A percentile compares a stretch with the other conserved stretches of the same genome.
Evolutionary conservation across 2,797 vertebrate genomes (phyloP).

Genomic region (Anguilla pacifica): DNA sequence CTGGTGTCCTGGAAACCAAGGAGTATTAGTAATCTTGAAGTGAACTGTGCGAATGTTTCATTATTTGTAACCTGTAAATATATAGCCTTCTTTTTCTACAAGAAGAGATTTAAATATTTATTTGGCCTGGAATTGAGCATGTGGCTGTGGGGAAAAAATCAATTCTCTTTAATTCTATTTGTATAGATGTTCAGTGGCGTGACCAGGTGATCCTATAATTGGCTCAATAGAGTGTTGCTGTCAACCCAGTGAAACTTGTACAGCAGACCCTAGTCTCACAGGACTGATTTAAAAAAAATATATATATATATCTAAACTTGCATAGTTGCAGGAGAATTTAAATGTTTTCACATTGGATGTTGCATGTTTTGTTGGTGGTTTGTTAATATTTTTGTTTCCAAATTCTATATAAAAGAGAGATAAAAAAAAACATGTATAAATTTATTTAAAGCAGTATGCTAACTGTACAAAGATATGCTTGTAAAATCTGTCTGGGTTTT

Average conservation of each 20-base stretch:
- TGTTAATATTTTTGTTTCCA: conserved; percentile 80
- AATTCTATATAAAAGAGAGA: conserved; percentile 75
- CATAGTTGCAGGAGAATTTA: conserved; percentile 79
- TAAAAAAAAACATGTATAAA: conserved; percentile 77
- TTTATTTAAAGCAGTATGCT: conserved; percentile 75
- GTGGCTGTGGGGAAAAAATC: conserved; percentile 76
- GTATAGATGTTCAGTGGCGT: conserved; percentile 80
- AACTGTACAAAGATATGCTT: conserved; percentile 90
- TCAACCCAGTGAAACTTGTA: conserved; percentile 75
- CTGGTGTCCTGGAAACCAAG: conserved; percentile 70
- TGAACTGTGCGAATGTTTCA: conserved; percentile 78
- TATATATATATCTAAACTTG: conserved; percentile 65
- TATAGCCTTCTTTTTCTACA: conserved; percentile 85
- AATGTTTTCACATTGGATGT: conserved; percentile 88
- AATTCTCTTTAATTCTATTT: conserved; percentile 73
- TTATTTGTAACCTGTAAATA: conserved; percentile 92
- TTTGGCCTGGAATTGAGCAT: conserved; percentile 89
- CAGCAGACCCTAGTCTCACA: conserved; percentile 70
- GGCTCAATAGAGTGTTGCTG: conserved; percentile 76
- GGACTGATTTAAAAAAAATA: conserved; percentile 65
- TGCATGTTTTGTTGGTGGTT: conserved; percentile 94
- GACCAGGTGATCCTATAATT: conserved; percentile 76
- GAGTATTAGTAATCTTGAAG: conserved; percentile 71
- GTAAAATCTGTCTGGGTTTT: conserved; percentile 94
- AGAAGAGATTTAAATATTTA: conserved; percentile 78